phyloP scores from a whole-genome alignment of 2,797 vertebrate species.

The Allobates femoralis region DNA sequence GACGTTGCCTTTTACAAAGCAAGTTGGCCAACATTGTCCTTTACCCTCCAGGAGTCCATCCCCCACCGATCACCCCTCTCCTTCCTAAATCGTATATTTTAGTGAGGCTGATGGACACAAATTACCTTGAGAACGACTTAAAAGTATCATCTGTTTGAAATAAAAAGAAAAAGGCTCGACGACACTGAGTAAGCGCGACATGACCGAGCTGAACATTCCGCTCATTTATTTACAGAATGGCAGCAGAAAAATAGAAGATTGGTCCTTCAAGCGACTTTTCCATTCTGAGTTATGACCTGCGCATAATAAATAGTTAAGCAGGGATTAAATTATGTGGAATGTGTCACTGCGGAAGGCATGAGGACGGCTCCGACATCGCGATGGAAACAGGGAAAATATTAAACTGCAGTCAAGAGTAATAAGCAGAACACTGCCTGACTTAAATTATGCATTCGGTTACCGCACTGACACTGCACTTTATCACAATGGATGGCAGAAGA shows the following conservation, averaged over 20 bases:
- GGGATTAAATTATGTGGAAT: slow-evolving; percentile 70
- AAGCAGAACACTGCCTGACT: background rate
- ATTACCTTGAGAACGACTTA: slow-evolving; percentile 57
- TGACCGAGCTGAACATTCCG: slow-evolving; percentile 61
- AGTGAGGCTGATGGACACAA: slow-evolving; percentile 53
- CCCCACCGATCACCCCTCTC: background rate
- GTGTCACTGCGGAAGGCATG: slow-evolving; percentile 67
- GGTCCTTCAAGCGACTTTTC: slow-evolving; percentile 69
- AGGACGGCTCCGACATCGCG: slow-evolving; percentile 68
- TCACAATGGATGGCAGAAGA: background rate
- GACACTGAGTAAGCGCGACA: slow-evolving; percentile 61
- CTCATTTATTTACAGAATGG: slow-evolving; percentile 63
- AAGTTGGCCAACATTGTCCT: background rate
- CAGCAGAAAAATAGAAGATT: slow-evolving; percentile 62
- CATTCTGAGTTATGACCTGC: slow-evolving; percentile 68
- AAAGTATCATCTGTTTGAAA: slow-evolving; percentile 33
- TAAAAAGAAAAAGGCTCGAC: slow-evolving; percentile 38
- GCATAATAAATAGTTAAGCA: slow-evolving; percentile 70
- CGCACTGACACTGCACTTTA: background rate
- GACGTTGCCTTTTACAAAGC: background rate
- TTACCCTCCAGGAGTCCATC: background rate
- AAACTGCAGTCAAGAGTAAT: slow-evolving; percentile 33
- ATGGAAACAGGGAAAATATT: slow-evolving; percentile 67
- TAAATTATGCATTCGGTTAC: slow-evolving; percentile 32
- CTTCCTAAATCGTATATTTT: slow-evolving; percentile 19